Evolutionary conservation across 1,140 invertebrate genomes (phyloP), one percentile per base, ranked within the genome.

Genomic region (Gryon sp.): DNA sequence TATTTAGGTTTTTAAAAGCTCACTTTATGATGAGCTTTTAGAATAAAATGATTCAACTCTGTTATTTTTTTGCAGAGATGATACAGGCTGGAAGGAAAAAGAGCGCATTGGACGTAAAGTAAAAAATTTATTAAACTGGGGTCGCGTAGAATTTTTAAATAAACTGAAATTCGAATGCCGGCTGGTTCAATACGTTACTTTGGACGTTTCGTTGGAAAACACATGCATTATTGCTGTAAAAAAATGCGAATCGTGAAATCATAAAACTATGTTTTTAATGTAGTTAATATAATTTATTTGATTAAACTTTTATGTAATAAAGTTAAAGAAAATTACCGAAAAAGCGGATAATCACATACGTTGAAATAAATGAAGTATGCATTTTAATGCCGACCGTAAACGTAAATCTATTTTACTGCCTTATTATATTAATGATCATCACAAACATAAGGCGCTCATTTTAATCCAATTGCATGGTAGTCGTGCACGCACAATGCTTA

Each of bases 101-200:
- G 93, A 92, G 86, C 77, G 83, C 14, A 91, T 94, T 40, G 95
- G 95, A 0, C 86, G 90, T 22, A 92, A 92, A 80, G 93, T 93
- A 22, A 96, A 97, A 88, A 89, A 90, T 36, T 73, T 96, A 11
- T 85, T 96, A 11, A 95, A 96, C 83, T 92, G 91, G 89, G 94
- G 94, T 1, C 88, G 95, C 5, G 82, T 94, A n/a, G 78, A 90
- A 9, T 93, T 91, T 85, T 85, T 97, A 28, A 80, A 89, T 43
- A 79, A 85, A 0, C 59, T 90, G 16, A 91, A 92, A 9, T 93
- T 93, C 79, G 76, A 91, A 1, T 90, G 91, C 48, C 80, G 86
- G 0, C 86, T 96, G 14, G 88, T 92, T 74, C 89, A 91, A 80
- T 96, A 94, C 82, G 93, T 93, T 26, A 86, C 91, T 14, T 75